Percentiles rank a stretch among this genome's conserved stretches.
phyloP scores from a whole-genome alignment of 2,888 invertebrate genomes.

The Chrysodeixis includens region DNA sequence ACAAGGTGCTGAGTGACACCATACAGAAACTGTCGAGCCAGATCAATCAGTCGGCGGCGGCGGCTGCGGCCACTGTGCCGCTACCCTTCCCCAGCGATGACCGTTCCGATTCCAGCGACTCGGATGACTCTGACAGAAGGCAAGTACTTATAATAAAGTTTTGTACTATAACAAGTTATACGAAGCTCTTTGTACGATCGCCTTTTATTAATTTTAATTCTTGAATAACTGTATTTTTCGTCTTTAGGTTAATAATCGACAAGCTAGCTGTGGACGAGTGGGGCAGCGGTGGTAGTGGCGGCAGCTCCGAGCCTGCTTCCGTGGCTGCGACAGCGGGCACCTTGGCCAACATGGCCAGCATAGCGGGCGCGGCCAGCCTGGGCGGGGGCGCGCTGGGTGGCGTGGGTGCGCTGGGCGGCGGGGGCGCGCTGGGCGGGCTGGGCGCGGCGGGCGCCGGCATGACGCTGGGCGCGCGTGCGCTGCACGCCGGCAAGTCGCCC shows the following conservation, averaged over 20 bases:
- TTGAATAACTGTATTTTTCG: constrained; percentile 3
- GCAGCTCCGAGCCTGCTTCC: constrained; percentile 52
- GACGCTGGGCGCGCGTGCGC: constrained; percentile 60
- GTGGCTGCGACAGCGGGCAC: constrained; percentile 32
- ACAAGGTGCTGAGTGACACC: constrained; percentile 90
- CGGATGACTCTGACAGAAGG: constrained; percentile 85
- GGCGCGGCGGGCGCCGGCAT: constrained; percentile 44
- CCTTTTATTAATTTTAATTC: too few species aligned
- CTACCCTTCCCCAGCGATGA: constrained; percentile 78
- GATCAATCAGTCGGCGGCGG: constrained; percentile 82
- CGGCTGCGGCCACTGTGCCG: constrained; percentile 75
- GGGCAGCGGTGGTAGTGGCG: constrained; percentile 66
- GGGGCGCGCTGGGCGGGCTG: constrained; percentile 29
- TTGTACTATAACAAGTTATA: too few species aligned
- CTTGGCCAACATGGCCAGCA: constrained; percentile 40
- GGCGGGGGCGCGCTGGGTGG: constrained; percentile 14
- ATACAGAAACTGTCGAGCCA: constrained; percentile 90
- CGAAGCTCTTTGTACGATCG: too few species aligned
- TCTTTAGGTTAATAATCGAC: constrained; percentile 83
- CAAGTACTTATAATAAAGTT: constrained; percentile 49
- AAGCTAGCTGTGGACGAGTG: constrained; percentile 80
- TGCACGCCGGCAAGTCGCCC: constrained; percentile 84
- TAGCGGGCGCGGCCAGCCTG: constrained; percentile 23
- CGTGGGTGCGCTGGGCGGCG: constrained; percentile 14
- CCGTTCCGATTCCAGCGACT: constrained; percentile 84